A percentile compares a stretch with the other conserved stretches of the same genome.
Conservation (phyloP, 2,888 invertebrate genomes). For the Amphipoea lucens region DNA sequence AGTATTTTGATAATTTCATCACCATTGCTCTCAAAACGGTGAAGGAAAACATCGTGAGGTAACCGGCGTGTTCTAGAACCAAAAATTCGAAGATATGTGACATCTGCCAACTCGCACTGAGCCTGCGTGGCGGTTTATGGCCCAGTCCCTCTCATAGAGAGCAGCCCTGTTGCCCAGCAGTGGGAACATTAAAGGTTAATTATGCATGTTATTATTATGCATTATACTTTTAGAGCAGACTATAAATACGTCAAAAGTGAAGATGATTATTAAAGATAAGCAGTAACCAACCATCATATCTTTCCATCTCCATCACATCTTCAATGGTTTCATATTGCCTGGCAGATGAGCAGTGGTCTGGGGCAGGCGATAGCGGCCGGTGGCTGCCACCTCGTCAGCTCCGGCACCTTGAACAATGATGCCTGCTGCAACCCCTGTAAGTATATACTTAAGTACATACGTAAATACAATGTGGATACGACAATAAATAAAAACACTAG, state of each 20-base stretch:
- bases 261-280: not conserved
- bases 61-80: too few relatives aligned
- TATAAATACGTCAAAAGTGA: not conserved
- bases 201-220: too few relatives aligned
- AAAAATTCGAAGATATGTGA: too few relatives aligned
- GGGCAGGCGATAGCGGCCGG: slow-evolving; percentile 88
- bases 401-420: slow-evolving; percentile 83
- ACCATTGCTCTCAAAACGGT: not conserved
- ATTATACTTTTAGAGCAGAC: too few relatives aligned
- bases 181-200: too few relatives aligned
- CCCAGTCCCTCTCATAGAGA: too few relatives aligned
- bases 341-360: slow-evolving; percentile 86
- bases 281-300: not conserved
- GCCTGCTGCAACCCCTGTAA: slow-evolving; percentile 87
- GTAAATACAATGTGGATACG: too few relatives aligned
- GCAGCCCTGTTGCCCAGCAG: too few relatives aligned
- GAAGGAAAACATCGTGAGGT: not conserved
- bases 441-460: slow-evolving; percentile 60
- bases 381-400: slow-evolving; percentile 87
- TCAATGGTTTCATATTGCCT: not conserved
- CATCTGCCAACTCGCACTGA: too few relatives aligned
- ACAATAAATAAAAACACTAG: too few relatives aligned
- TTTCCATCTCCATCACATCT: not conserved
- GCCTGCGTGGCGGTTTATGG: too few relatives aligned
- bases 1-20: not conserved